These are phyloP conservation scores for Oriolus oriolus DNA, from an alignment of 2,113 vertebrate species.

Conservation along the genomic window DNA sequence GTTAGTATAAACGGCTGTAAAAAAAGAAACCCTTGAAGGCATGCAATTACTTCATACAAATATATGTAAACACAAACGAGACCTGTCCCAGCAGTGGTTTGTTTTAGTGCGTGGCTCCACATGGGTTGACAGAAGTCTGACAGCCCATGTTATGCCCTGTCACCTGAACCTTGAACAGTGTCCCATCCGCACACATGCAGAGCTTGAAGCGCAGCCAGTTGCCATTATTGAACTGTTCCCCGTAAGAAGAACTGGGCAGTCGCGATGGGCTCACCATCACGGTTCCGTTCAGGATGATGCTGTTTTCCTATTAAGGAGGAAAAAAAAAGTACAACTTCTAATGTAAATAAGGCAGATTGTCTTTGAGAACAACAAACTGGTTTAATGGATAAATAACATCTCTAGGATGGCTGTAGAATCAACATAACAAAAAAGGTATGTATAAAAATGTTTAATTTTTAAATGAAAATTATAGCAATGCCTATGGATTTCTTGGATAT, in stretches of 20 bases:
- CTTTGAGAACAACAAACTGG: neutral
- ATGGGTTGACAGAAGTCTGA: conserved; percentile 88
- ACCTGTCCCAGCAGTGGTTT: neutral
- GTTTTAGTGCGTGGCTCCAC: conserved; percentile 74
- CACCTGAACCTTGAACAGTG: conserved; percentile 90
- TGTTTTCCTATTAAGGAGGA: conserved; percentile 81
- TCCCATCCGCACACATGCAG: conserved; percentile 93
- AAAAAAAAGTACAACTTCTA: neutral
- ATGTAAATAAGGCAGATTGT: neutral
- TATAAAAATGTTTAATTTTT: neutral
- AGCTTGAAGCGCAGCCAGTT: conserved; percentile 92
- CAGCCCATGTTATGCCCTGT: conserved; percentile 91
- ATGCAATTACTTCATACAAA: conserved; percentile 38
- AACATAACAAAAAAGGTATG: neutral
- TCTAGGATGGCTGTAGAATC: neutral
- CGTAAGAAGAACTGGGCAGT: conserved; percentile 80
- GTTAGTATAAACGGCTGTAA: conserved; percentile 41
- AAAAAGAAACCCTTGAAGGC: conserved; percentile 54
- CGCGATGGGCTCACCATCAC: conserved; percentile 87
- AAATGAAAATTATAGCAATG: neutral
- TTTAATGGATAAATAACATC: neutral
- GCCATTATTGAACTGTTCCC: conserved; percentile 75
- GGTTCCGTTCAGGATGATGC: conserved; percentile 91
- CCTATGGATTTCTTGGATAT: neutral
- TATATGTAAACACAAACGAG: neutral